Conservation (phyloP, 2,797 vertebrate species). For the Diceros bicornis region DNA sequence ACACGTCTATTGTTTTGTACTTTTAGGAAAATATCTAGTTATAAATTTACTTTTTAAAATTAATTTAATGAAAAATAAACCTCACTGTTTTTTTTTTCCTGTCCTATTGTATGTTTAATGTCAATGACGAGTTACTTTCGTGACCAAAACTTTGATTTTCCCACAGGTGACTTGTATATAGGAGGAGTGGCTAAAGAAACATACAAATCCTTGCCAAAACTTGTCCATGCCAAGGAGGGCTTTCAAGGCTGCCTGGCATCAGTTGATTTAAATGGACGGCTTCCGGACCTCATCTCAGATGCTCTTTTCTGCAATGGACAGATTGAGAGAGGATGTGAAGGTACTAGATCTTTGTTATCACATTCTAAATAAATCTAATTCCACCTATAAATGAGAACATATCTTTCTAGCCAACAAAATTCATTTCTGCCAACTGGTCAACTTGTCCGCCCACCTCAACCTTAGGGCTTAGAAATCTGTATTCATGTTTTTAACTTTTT, state of each 20-base stretch:
- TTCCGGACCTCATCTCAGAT: constrained; percentile 97
- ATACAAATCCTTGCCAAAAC: constrained; percentile 96
- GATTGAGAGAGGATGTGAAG: constrained; percentile 99
- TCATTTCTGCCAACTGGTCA: neutral
- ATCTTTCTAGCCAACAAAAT: neutral
- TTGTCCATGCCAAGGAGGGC: constrained; percentile 97
- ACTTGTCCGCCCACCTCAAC: too few relatives aligned
- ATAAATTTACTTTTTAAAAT: neutral
- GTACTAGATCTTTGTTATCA: constrained; percentile 87
- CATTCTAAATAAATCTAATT: neutral
- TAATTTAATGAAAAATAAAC: constrained; percentile 38
- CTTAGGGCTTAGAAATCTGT: neutral
- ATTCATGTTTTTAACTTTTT: neutral
- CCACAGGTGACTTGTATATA: constrained; percentile 95
- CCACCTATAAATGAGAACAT: neutral
- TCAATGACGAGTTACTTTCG: neutral
- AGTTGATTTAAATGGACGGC: constrained; percentile 96
- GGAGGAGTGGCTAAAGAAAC: constrained; percentile 97
- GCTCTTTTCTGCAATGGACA: constrained; percentile 97
- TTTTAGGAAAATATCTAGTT: constrained; percentile 6
- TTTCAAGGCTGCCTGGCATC: constrained; percentile 99
- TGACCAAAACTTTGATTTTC: constrained; percentile 73
- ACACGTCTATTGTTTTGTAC: neutral
- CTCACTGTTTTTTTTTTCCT: neutral
- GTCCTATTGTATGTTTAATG: neutral